Conservation (phyloP, 2,113 vertebrate genomes). For the Urocolius indicus region DNA sequence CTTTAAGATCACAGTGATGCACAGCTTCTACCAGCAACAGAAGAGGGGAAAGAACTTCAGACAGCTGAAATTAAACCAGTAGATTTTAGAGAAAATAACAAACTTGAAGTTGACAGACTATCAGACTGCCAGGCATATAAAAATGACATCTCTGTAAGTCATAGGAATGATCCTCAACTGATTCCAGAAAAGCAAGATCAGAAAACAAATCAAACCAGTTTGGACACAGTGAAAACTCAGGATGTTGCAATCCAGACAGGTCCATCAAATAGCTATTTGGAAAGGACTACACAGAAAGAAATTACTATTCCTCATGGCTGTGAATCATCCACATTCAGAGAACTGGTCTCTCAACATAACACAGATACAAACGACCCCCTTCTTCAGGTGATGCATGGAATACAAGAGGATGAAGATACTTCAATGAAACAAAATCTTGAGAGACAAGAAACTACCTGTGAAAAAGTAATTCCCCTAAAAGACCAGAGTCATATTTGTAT, state of each 20-base stretch:
- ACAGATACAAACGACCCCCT: background rate
- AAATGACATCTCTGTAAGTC: conserved; percentile 44
- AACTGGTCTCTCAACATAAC: background rate
- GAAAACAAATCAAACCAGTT: conserved; percentile 34
- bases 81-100: conserved; percentile 55
- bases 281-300: background rate
- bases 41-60: conserved; percentile 76
- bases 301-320: background rate
- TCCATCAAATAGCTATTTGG: conserved; percentile 25
- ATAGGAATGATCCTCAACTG: conserved; percentile 19
- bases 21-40: conserved; percentile 40
- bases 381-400: background rate
- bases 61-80: conserved; percentile 16
- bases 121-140: conserved; percentile 39
- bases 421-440: conserved; percentile 16
- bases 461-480: background rate
- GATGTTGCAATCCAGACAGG: conserved; percentile 80
- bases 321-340: conserved; percentile 26
- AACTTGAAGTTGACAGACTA: conserved; percentile 44
- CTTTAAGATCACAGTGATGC: conserved; percentile 58
- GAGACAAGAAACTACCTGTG: background rate
- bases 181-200: conserved; percentile 35
- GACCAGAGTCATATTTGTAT: background rate
- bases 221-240: conserved; percentile 76
- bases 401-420: background rate